A percentile compares a stretch with the other conserved stretches of the same genome.
Conservation (phyloP, 2,888 invertebrate species). For the Aleiodes testaceus region DNA sequence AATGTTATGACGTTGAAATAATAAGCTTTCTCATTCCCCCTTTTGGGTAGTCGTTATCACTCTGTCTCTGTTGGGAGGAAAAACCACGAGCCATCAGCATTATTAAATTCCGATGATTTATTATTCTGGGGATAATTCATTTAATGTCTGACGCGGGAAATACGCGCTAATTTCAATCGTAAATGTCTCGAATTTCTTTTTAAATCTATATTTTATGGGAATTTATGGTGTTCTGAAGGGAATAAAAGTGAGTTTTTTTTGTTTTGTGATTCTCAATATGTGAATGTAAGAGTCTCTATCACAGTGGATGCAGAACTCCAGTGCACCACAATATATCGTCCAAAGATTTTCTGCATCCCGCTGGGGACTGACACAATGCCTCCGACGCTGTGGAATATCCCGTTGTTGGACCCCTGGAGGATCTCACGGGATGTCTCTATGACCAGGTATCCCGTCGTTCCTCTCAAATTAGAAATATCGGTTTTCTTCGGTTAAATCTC, state of each 20-base stretch:
- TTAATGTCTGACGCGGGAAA: conserved; percentile 8
- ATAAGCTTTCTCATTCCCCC: conserved; percentile 34
- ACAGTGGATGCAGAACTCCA: conserved; percentile 6
- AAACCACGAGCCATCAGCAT: conserved; percentile 32
- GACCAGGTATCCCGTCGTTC: conserved; percentile 54
- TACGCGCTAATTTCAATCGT: neutral
- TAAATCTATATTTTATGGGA: no score
- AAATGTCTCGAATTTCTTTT: neutral
- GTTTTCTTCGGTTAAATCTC: conserved; percentile 30
- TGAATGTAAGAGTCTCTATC: neutral
- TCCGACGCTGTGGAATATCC: conserved; percentile 52
- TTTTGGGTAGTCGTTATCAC: neutral
- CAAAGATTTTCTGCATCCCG: conserved; percentile 43
- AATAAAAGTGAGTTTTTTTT: conserved; percentile 13
- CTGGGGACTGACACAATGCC: conserved; percentile 55
- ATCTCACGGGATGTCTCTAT: conserved; percentile 57
- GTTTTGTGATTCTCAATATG: conserved; percentile 12
- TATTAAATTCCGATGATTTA: conserved; percentile 39
- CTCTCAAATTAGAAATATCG: conserved; percentile 55
- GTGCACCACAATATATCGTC: conserved; percentile 10
- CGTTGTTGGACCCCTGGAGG: conserved; percentile 52
- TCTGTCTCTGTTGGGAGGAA: neutral
- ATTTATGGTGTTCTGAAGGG: conserved; percentile 8
- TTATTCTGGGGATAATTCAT: conserved; percentile 24
- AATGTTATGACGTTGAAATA: conserved; percentile 43